phyloP scores from a whole-genome alignment of 2,113 vertebrate species.

The Spea bombifrons region DNA sequence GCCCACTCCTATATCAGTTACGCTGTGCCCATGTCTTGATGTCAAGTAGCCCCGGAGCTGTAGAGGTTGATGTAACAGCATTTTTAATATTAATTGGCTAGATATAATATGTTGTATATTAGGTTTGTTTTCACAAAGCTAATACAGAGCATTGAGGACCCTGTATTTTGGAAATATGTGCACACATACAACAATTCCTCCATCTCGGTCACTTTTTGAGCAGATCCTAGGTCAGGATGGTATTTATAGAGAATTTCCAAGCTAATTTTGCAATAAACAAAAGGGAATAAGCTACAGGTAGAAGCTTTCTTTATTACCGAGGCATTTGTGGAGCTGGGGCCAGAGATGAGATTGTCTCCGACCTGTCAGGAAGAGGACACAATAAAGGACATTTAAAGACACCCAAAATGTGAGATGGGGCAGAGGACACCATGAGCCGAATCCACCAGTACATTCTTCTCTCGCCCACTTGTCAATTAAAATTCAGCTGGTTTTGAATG shows the following conservation, averaged over 20 bases:
- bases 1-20: too few species aligned
- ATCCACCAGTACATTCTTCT: conserved; percentile 13
- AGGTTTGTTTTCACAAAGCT: too few species aligned
- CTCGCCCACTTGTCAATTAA: conserved; percentile 41
- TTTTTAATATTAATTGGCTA: too few species aligned
- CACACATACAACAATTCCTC: too few species aligned
- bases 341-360: background rate
- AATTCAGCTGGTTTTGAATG: conserved; percentile 32
- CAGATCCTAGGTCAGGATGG: background rate
- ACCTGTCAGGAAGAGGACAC: conserved; percentile 17
- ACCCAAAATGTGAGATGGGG: conserved; percentile 21
- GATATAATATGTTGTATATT: too few species aligned
- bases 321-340: conserved; percentile 27
- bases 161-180: too few species aligned
- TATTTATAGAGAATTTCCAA: conserved; percentile 45
- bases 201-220: too few species aligned
- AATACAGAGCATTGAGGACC: too few species aligned
- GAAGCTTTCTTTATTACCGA: conserved; percentile 33
- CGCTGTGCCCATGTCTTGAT: too few species aligned
- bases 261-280: conserved; percentile 14
- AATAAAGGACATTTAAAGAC: conserved; percentile 29
- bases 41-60: too few species aligned
- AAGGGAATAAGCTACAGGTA: background rate
- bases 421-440: background rate
- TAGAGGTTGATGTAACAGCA: too few species aligned